Evolutionary conservation across 2,797 vertebrate genomes (phyloP).

Genomic region (Muscicapa striata): DNA sequence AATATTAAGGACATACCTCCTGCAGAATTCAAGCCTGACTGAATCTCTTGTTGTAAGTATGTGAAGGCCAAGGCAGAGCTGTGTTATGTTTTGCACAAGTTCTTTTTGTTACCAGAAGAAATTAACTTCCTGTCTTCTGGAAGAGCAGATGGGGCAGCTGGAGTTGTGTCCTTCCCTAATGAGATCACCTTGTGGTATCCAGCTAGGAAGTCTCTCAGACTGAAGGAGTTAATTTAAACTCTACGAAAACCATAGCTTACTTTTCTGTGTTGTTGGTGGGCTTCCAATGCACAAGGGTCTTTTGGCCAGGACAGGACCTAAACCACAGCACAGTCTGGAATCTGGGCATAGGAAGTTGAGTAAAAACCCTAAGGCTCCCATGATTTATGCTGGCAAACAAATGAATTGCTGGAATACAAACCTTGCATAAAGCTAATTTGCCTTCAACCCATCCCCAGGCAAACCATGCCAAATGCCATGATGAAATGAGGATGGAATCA

Average conservation of each 20-base stretch:
- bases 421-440: not conserved
- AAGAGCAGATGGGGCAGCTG: not conserved
- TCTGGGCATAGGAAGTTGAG: not conserved
- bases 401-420: not conserved
- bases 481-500: not conserved
- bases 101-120: not conserved
- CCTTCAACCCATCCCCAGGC: not conserved
- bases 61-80: not conserved
- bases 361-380: not conserved
- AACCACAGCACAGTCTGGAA: not conserved
- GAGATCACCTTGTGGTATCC: not conserved
- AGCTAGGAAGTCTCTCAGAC: not conserved
- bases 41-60: not conserved
- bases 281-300: not conserved
- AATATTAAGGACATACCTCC: conserved; percentile 66
- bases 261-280: not conserved
- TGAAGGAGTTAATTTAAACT: not conserved
- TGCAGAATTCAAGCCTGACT: not conserved
- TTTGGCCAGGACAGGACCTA: not conserved
- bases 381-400: not conserved
- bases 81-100: not conserved
- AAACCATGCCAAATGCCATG: not conserved
- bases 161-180: not conserved
- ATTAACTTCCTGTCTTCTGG: not conserved
- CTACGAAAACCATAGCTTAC: not conserved